These are phyloP conservation scores for Pangasius krempfi DNA, from an alignment of 2,797 vertebrate species.

Conservation along the genomic window DNA sequence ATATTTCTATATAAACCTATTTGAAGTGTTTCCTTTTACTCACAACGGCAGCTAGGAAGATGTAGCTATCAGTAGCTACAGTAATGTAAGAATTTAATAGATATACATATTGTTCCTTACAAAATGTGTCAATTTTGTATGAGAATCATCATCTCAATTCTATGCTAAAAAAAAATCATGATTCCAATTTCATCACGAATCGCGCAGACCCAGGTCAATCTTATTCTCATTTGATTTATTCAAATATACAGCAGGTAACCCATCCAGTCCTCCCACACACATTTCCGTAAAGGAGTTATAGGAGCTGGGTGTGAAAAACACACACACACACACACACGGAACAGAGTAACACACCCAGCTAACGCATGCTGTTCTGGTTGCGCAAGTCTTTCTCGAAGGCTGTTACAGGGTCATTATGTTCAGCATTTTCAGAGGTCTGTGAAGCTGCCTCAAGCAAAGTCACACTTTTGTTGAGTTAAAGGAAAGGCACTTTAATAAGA, in stretches of 20 bases:
- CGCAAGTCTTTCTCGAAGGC: conserved; percentile 31
- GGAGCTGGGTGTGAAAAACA: conserved; percentile 30
- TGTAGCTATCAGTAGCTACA: background rate
- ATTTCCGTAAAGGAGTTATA: conserved; percentile 30
- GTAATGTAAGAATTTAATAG: background rate
- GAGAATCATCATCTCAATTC: background rate
- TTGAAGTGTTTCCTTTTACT: background rate
- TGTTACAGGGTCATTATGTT: conserved; percentile 38
- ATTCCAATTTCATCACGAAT: background rate
- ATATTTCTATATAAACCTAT: background rate
- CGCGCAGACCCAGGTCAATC: background rate
- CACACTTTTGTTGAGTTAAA: background rate
- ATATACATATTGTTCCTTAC: background rate
- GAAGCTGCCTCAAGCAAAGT: conserved; percentile 1
- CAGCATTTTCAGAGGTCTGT: conserved; percentile 23
- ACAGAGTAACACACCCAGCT: conserved; percentile 34
- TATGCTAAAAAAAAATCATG: background rate
- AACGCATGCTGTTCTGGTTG: conserved; percentile 49
- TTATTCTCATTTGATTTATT: conserved; percentile 26
- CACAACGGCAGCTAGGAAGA: background rate
- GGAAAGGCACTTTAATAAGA: background rate
- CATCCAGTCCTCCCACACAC: conserved; percentile 40
- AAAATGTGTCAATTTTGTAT: background rate
- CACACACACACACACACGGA: conserved; percentile 17
- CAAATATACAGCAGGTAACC: conserved; percentile 39